Evolutionary conservation across 1,140 invertebrate genomes (phyloP).

Genomic region (Anastatus disparis): DNA sequence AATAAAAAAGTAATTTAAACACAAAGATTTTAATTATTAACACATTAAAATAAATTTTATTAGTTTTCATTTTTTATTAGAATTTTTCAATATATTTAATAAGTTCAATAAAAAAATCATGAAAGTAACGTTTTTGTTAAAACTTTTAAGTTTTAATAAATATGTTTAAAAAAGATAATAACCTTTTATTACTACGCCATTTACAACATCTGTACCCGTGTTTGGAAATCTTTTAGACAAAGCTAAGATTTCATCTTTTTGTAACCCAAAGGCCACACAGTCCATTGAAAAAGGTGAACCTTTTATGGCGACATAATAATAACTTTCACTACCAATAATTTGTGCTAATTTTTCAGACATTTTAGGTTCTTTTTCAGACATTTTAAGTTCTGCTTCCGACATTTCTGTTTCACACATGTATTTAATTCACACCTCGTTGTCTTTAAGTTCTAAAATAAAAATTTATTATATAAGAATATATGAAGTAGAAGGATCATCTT

Average conservation of each 20-base stretch:
- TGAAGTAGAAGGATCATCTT: too few species aligned
- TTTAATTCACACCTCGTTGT: constrained; percentile 54
- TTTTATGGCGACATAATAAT: constrained; percentile 79
- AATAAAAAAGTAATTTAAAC: too few species aligned
- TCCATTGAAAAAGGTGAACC: constrained; percentile 79
- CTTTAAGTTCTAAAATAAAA: constrained; percentile 62
- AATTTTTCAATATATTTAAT: too few species aligned
- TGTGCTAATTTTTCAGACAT: constrained; percentile 54
- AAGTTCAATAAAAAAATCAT: too few species aligned
- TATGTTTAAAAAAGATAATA: constrained; percentile 24
- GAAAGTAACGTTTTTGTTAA: too few species aligned
- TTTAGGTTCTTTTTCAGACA: constrained; percentile 32
- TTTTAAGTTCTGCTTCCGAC: constrained; percentile 22
- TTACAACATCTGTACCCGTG: constrained; percentile 72
- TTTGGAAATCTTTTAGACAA: constrained; percentile 75
- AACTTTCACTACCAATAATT: constrained; percentile 54
- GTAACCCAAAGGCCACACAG: constrained; percentile 79
- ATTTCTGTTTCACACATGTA: constrained; percentile 24
- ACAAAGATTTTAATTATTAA: too few species aligned
- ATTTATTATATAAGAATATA: too few species aligned
- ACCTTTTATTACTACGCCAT: constrained; percentile 77
- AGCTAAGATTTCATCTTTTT: constrained; percentile 74
- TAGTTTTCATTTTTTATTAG: too few species aligned
- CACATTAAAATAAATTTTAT: too few species aligned
- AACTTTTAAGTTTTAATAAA: neutral